Evolutionary conservation across 2,888 invertebrate species (phyloP).

Genomic region (Eulithis prunata): DNA sequence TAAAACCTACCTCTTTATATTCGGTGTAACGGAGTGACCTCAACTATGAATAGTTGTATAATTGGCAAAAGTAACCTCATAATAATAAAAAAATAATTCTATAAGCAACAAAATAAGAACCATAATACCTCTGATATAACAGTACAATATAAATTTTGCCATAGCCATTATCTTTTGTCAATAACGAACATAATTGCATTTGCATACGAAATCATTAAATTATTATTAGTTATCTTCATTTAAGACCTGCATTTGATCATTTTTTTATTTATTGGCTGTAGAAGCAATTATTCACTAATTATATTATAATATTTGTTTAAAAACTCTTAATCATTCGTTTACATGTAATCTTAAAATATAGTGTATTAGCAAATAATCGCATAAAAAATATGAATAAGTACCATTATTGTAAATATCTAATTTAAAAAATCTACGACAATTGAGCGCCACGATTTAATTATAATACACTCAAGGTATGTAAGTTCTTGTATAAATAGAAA

Average conservation of each 20-base stretch:
- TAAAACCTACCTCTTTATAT: constrained; percentile 39
- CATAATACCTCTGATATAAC: constrained; percentile 39
- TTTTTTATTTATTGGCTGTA: background rate
- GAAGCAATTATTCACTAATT: no score
- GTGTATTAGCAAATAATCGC: constrained; percentile 34
- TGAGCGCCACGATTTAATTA: constrained; percentile 30
- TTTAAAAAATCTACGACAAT: constrained; percentile 25
- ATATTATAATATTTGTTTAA: no score
- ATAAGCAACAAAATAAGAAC: constrained; percentile 41
- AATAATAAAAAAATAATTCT: constrained; percentile 26
- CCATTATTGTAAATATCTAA: no score
- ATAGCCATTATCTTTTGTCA: constrained; percentile 13
- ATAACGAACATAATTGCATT: no score
- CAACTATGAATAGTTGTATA: constrained; percentile 33
- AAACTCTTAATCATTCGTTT: background rate
- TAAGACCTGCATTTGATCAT: background rate
- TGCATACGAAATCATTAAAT: no score
- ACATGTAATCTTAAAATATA: no score
- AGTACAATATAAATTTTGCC: constrained; percentile 23
- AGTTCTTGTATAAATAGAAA: constrained; percentile 39
- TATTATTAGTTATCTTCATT: no score
- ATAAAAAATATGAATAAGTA: constrained; percentile 11
- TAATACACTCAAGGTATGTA: constrained; percentile 39
- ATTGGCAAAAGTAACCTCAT: constrained; percentile 36
- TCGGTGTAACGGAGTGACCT: constrained; percentile 38